A percentile compares a stretch with the other conserved stretches of the same genome.
Conservation (phyloP, 2,113 vertebrate genomes). For the Garra rufa region DNA sequence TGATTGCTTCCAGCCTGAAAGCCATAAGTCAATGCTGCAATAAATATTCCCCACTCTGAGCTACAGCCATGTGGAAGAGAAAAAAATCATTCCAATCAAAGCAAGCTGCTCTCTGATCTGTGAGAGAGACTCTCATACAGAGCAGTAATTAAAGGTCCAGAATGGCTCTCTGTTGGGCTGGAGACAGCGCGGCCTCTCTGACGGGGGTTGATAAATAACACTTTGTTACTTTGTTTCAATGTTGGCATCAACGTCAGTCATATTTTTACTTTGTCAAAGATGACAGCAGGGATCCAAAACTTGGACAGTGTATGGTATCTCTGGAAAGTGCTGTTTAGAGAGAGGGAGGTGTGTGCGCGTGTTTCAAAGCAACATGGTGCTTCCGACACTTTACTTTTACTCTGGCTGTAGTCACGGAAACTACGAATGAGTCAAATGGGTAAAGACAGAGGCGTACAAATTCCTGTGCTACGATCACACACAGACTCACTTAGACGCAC, state of each 20-base stretch:
- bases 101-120: slow-evolving; percentile 66
- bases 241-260: slow-evolving; percentile 54
- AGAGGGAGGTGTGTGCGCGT: slow-evolving; percentile 32
- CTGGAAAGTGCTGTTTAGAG: background rate
- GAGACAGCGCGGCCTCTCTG: slow-evolving; percentile 36
- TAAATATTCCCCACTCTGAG: slow-evolving; percentile 3
- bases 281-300: slow-evolving; percentile 58
- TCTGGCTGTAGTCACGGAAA: slow-evolving; percentile 68
- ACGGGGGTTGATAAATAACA: slow-evolving; percentile 25
- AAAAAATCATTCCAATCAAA: slow-evolving; percentile 36
- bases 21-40: background rate
- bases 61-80: background rate
- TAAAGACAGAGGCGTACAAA: slow-evolving; percentile 75
- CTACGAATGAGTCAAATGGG: slow-evolving; percentile 68
- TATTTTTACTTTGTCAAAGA: slow-evolving; percentile 51
- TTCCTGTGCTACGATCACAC: slow-evolving; percentile 55
- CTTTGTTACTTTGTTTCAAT: slow-evolving; percentile 54
- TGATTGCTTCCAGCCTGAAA: slow-evolving; percentile 13
- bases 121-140: slow-evolving; percentile 46
- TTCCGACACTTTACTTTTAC: slow-evolving; percentile 61
- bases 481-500: background rate
- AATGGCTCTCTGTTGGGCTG: slow-evolving; percentile 52
- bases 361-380: slow-evolving; percentile 53
- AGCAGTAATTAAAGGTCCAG: slow-evolving; percentile 64
- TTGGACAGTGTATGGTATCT: slow-evolving; percentile 44